phyloP scores from a whole-genome alignment of 2,113 vertebrate genomes.

The Heptranchias perlo region DNA sequence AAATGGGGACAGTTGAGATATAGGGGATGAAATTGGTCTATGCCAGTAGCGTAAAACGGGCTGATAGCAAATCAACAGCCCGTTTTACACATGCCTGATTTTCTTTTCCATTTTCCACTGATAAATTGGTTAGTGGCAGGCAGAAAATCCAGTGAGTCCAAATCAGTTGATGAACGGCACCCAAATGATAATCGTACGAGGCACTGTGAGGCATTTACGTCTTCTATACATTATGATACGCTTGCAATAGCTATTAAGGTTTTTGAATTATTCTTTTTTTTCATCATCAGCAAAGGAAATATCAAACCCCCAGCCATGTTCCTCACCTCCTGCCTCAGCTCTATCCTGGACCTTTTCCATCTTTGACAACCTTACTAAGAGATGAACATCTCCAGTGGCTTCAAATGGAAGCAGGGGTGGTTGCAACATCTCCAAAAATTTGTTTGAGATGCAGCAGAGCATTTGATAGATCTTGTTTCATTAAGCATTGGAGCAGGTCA shows the following conservation, averaged over 20 bases:
- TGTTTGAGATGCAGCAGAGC: not conserved
- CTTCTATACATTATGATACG: not conserved
- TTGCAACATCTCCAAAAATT: not conserved
- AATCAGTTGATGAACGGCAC: not conserved
- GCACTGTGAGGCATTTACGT: no score
- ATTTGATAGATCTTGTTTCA: conserved; percentile 2
- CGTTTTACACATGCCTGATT: not conserved
- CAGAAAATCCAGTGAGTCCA: not conserved
- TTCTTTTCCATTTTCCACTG: not conserved
- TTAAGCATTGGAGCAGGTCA: not conserved
- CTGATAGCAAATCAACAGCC: not conserved
- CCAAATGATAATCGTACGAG: not conserved
- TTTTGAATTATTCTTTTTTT: not conserved
- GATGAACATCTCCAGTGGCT: not conserved
- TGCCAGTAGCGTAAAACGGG: not conserved
- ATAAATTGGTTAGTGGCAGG: not conserved
- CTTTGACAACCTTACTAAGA: not conserved
- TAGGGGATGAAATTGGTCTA: not conserved
- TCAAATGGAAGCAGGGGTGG: not conserved
- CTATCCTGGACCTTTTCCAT: not conserved
- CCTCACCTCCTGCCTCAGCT: not conserved
- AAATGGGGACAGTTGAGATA: not conserved
- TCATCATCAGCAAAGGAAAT: not conserved
- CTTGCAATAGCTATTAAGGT: not conserved
- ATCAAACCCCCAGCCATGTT: not conserved